Evolutionary conservation across 1,140 invertebrate species (phyloP), one percentile per base, ranked within the genome.

Genomic region (Luehdorfia chinensis): DNA sequence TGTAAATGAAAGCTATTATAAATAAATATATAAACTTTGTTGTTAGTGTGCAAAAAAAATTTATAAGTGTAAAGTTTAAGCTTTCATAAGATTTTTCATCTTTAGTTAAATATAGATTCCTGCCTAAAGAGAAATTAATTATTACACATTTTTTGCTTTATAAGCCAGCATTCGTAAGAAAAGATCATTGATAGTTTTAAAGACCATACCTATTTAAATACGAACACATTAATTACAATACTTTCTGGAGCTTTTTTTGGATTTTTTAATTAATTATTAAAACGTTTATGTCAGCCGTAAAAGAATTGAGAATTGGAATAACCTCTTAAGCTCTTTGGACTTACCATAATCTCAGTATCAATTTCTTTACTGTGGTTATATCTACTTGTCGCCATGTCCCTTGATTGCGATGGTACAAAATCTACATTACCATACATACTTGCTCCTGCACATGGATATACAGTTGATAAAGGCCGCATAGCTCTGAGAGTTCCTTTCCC

Each of bases 371-470:
- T 66, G 14, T 63, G 66, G n/a, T 47, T 58, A 47, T 76, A 80
- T 23, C 74, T 39, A 25, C 6, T 80, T 5, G 64, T 60, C 19
- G 62, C 55, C 2, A 61, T 48, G 23, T 65, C 67, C 51, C 73
- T 67, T 18, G 70, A 43, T 36, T 74, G 65, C 12, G 75, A 49
- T 2, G 80, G 70, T 14, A 79, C 62, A 14, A 80, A 84, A 37
- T 88, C 84, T 4, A 73, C 70, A 12, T 75, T 73, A 0, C 87
- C 85, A 33, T 88, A 88, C 87, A 88, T 87, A 44, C 76, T 83
- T 0, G 74, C 55, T 7, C 80, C 73, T 9, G 76, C 69, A 49
- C 66, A 70, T 7, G 83, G 83, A 39, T 86, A 85, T 12, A 85
- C 72, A 9, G 83, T 87, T 6, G 83, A 79, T 2, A 87, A 37